Conservation (phyloP, 2,113 vertebrate genomes). For the Aramus guarauna region DNA sequence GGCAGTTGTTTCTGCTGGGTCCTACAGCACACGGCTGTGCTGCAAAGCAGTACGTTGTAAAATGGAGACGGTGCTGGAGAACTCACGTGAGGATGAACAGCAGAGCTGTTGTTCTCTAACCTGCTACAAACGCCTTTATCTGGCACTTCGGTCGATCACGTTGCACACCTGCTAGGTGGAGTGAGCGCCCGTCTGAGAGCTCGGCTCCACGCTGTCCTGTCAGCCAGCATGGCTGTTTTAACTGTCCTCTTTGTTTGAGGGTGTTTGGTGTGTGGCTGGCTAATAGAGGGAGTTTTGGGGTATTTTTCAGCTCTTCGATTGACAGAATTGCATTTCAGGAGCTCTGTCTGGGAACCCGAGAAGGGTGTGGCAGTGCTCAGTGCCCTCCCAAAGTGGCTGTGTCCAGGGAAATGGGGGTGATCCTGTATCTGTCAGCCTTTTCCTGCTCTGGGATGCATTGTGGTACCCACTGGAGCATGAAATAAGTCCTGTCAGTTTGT, state of each 20-base stretch:
- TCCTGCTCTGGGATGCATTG: background rate
- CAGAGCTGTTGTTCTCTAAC: background rate
- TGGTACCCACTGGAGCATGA: background rate
- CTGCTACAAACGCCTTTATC: background rate
- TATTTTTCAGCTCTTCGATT: background rate
- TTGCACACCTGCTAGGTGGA: background rate
- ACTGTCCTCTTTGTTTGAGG: background rate
- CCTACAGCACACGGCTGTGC: background rate
- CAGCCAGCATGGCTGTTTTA: background rate
- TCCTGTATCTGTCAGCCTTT: background rate
- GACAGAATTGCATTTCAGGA: background rate
- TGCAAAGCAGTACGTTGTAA: background rate
- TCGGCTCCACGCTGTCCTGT: fast-evolving
- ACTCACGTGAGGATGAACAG: fast-evolving
- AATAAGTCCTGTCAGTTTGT: background rate
- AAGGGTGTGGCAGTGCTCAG: background rate
- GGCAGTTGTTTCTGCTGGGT: background rate
- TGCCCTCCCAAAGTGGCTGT: background rate
- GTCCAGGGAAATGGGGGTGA: background rate
- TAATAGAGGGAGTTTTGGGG: background rate
- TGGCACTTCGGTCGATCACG: fast-evolving
- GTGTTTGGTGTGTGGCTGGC: background rate
- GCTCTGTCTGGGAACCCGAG: background rate
- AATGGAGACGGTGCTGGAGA: background rate
- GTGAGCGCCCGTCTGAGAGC: background rate